A percentile compares a stretch with the other conserved stretches of the same genome.
phyloP scores from a whole-genome alignment of 2,113 vertebrate species.

The Dinomys branickii region DNA sequence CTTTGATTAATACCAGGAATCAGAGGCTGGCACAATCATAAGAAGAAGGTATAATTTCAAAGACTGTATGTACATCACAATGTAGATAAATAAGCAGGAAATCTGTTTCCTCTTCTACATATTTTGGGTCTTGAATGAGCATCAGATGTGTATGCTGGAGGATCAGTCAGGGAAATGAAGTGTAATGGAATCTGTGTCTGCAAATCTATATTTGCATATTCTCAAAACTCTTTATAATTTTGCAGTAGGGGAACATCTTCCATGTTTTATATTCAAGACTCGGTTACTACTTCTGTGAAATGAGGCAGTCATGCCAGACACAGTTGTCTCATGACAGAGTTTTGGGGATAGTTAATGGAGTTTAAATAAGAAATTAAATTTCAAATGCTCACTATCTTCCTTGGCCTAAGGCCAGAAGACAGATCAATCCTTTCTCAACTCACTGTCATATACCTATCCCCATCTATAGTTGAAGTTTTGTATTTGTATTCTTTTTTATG shows the following conservation, averaged over 20 bases:
- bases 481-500: rapidly evolving
- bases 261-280: background rate
- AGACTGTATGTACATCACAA: background rate
- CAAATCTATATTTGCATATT: slow-evolving; percentile 6
- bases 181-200: background rate
- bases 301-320: background rate
- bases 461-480: background rate
- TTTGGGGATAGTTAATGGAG: background rate
- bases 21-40: slow-evolving; percentile 36
- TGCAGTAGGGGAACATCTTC: background rate
- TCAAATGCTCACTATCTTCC: background rate
- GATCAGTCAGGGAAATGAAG: background rate
- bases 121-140: slow-evolving; percentile 52
- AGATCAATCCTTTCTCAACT: background rate
- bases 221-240: slow-evolving; percentile 10
- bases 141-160: background rate
- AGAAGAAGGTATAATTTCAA: slow-evolving; percentile 67
- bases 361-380: slow-evolving; percentile 35
- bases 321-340: background rate
- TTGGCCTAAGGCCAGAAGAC: background rate
- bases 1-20: slow-evolving; percentile 62
- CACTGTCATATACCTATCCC: background rate
- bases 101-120: slow-evolving; percentile 52
- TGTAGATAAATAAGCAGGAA: slow-evolving; percentile 64
- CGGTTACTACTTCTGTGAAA: slow-evolving; percentile 29